These are phyloP conservation scores for Zaprionus inermis DNA, from an alignment of 1,140 invertebrate genomes.

Conservation along the genomic window DNA sequence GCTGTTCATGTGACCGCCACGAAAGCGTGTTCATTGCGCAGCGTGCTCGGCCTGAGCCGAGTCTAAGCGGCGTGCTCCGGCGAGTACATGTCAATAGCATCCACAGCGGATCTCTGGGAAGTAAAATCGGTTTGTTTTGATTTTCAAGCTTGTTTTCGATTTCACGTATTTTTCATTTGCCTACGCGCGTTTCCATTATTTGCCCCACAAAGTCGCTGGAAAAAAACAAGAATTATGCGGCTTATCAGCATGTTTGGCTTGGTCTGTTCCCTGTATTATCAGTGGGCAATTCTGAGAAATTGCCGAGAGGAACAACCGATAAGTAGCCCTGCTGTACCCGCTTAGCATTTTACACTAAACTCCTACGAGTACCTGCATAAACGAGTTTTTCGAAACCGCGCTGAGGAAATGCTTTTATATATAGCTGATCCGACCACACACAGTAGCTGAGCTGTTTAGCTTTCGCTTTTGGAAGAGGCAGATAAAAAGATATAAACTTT, in stretches of 20 bases:
- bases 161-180: constrained; percentile 32
- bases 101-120: constrained; percentile 1
- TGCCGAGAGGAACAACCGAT: not conserved
- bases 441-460: not conserved
- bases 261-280: constrained; percentile 8
- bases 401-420: not conserved
- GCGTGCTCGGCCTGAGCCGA: constrained; percentile 1
- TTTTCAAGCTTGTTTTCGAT: constrained; percentile 33
- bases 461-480: not conserved
- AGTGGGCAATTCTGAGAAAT: constrained; percentile 42
- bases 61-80: not conserved
- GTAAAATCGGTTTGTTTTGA: constrained; percentile 21
- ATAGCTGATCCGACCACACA: too few species aligned
- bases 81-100: constrained; percentile 18
- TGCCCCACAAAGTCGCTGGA: constrained; percentile 3
- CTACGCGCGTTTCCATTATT: constrained; percentile 20
- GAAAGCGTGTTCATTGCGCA: constrained; percentile 57
- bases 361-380: not conserved
- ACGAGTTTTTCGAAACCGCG: not conserved
- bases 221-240: not conserved
- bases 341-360: not conserved
- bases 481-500: not conserved
- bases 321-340: too few species aligned
- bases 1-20: constrained; percentile 64
- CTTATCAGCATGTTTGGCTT: constrained; percentile 41